Percentiles rank a stretch among this genome's conserved stretches.
Conservation (phyloP, 2,797 vertebrate species). For the Prionace glauca region DNA sequence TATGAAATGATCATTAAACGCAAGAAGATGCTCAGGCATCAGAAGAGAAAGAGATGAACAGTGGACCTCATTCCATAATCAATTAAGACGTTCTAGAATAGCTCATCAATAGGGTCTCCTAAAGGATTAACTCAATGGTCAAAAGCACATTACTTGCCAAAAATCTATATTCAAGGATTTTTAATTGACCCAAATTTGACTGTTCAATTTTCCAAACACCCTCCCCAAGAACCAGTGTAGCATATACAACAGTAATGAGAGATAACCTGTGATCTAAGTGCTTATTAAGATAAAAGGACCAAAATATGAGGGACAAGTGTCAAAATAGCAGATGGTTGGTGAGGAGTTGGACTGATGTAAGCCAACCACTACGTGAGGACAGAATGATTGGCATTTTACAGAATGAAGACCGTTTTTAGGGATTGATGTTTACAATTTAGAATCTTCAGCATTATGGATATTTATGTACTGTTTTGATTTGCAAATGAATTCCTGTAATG, state of each 20-base stretch:
- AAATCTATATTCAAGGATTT: background rate
- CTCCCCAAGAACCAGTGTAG: background rate
- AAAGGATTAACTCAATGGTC: constrained; percentile 4
- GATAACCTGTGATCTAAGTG: background rate
- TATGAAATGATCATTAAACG: constrained; percentile 82
- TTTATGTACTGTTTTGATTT: background rate
- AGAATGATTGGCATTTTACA: background rate
- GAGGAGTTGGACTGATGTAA: background rate
- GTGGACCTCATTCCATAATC: background rate
- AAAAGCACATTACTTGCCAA: constrained; percentile 1
- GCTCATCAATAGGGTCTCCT: background rate
- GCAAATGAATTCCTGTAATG: constrained; percentile 1
- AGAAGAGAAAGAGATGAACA: constrained; percentile 68
- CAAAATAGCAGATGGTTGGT: background rate
- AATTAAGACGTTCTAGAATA: background rate
- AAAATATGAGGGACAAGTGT: background rate
- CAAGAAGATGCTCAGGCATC: constrained; percentile 68
- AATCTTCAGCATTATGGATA: background rate
- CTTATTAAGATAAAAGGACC: background rate
- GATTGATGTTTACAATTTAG: background rate
- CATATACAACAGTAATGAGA: background rate
- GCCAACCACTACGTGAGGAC: background rate
- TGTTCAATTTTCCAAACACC: background rate
- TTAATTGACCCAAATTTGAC: background rate
- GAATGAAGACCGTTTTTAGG: background rate